Evolutionary conservation across 2,113 vertebrate species (phyloP).

Genomic region (Drymodes brunneopygia): DNA sequence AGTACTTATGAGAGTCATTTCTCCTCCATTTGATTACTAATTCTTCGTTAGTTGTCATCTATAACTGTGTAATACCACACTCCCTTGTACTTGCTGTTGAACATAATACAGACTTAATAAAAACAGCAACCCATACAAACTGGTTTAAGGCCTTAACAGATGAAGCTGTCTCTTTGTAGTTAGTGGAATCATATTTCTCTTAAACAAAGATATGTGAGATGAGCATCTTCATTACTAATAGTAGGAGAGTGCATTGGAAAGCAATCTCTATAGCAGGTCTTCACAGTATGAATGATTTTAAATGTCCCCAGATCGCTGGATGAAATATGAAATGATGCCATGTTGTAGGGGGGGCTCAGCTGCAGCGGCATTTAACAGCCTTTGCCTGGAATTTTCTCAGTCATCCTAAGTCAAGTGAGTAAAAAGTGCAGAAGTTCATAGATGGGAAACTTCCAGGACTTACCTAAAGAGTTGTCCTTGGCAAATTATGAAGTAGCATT

Average conservation of each 20-base stretch:
- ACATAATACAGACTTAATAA: constrained; percentile 1
- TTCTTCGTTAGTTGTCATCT: not conserved
- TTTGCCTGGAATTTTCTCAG: not conserved
- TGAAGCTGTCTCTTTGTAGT: constrained; percentile 14
- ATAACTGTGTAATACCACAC: not conserved
- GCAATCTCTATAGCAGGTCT: not conserved
- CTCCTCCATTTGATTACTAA: not conserved
- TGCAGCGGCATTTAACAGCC: not conserved
- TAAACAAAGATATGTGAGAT: constrained; percentile 8
- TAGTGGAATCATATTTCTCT: constrained; percentile 9
- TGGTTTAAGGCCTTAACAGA: not conserved
- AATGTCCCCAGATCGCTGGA: not conserved
- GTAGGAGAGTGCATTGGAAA: not conserved
- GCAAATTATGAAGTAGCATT: not conserved
- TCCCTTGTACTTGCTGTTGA: not conserved
- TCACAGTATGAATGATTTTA: not conserved
- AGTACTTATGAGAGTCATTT: not conserved
- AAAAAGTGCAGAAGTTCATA: not conserved
- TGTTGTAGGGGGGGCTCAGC: not conserved
- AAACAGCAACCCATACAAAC: not conserved
- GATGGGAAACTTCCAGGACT: not conserved
- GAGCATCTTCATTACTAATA: not conserved
- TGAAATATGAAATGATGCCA: not conserved
- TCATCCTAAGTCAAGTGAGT: not conserved
- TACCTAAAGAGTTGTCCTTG: not conserved